These are phyloP conservation scores for Tipula helvola DNA, from an alignment of 2,888 invertebrate genomes.

Conservation along the genomic window DNA sequence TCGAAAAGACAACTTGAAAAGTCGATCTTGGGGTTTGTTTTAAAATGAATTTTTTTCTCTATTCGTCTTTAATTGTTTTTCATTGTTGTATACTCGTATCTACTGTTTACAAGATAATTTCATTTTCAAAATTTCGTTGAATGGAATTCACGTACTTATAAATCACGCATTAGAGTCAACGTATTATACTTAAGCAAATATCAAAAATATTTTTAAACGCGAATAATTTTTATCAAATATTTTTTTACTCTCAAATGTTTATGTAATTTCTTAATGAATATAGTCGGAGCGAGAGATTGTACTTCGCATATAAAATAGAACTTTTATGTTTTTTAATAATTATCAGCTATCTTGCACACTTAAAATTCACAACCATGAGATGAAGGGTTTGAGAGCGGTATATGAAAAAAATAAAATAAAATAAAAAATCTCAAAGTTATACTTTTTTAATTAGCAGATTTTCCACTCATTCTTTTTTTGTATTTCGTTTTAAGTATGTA, in stretches of 20 bases:
- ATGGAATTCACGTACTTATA: too few species aligned
- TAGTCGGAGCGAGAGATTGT: background rate
- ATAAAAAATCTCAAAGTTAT: background rate
- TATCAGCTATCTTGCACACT: background rate
- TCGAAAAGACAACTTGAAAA: too few species aligned
- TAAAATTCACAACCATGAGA: background rate
- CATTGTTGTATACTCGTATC: too few species aligned
- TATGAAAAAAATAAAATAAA: background rate
- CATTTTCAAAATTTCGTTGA: too few species aligned
- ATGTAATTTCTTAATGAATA: background rate
- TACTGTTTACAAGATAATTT: too few species aligned
- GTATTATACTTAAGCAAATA: background rate
- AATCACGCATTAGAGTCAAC: background rate
- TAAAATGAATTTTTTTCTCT: too few species aligned
- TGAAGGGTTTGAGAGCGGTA: background rate
- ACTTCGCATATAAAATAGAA: background rate
- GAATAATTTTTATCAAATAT: background rate
- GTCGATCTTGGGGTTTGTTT: too few species aligned
- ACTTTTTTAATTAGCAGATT: background rate
- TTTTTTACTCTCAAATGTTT: background rate
- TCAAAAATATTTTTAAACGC: background rate
- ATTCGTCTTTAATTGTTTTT: too few species aligned
- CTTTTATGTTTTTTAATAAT: background rate
- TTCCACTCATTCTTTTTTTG: background rate
- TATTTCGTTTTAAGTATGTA: background rate